Base-by-base conservation (phyloP, 1,140 invertebrate species). In the Drosophila nigromelanica region DNA sequence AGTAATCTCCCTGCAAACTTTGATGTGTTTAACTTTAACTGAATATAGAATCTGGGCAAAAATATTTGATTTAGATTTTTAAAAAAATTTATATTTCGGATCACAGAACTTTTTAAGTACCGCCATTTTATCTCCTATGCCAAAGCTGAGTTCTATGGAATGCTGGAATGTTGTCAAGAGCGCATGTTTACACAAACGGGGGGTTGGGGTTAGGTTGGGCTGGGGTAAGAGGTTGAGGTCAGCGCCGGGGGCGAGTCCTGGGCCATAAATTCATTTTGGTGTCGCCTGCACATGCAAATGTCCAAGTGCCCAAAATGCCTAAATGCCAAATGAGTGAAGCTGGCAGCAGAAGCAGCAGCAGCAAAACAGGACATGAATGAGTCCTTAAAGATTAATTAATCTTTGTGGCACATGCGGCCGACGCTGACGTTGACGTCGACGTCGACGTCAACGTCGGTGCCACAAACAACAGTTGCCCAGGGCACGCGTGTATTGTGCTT, bases 311-410 rank as follows among this genome's bases (percentile, higher is more conserved):
- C 63, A 39, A 60, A 62, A 61, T 76, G 70, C 59, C 75, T 63
- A 86, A 80, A 76, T 76, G 76, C 78, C 75, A 75, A 86, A 86
- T 86, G 78, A 81, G 76, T 58, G 73, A 66, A 68, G 54, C 69
- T 66, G 63, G 55, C 47, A 55, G 54, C 45, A 15, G 42, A 14
- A 40, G 33, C 37, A 42, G 75, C n/a, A n/a, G n/a, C n/a, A n/a
- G n/a, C n/a, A 59, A 73, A 68, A 72, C 81, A 71, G 48, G 56
- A 51, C 75, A 78, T 76, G 67, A 89, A 89, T 83, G 85, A 89
- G 85, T 91, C 90, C 90, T 91, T 91, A 85, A 91, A 91, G 90
- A 91, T 91, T 91, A 91, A 91, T 91, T 91, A 91, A 91, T 91
- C 90, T 91, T 85, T 80, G 80, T 87, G 75, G 80, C 79, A 90